Evolutionary conservation across 2,113 vertebrate species (phyloP).

Genomic region (Chinchilla lanigera): DNA sequence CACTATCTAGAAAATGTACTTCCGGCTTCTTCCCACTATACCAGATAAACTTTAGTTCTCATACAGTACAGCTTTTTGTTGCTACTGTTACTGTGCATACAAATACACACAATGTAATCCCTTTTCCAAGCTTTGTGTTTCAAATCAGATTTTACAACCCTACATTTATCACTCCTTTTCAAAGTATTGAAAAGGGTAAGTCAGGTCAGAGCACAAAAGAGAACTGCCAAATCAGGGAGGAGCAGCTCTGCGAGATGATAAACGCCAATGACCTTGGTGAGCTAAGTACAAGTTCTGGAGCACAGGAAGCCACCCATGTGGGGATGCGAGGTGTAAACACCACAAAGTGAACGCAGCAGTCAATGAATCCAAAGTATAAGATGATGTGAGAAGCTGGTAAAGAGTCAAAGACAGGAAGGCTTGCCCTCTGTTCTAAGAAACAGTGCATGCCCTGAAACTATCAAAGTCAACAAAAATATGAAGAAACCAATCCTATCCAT

Average conservation of each 20-base stretch:
- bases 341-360: neutral
- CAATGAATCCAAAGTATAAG: neutral
- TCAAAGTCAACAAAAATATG: neutral
- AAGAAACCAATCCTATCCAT: neutral
- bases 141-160: neutral
- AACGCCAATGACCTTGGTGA: neutral
- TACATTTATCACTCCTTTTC: neutral
- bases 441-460: accelerated
- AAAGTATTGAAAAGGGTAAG: neutral
- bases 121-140: neutral
- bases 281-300: neutral
- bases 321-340: neutral
- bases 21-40: neutral
- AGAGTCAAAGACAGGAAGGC: neutral
- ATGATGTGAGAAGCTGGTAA: neutral
- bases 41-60: neutral
- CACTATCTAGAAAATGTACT: neutral
- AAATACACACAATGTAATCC: neutral
- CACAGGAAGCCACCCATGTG: neutral
- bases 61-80: neutral
- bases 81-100: neutral
- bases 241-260: neutral
- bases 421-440: neutral
- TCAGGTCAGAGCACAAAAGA: neutral
- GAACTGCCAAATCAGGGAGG: neutral